phyloP scores from a whole-genome alignment of 1,140 invertebrate species.

The Probaryconus sp. region DNA sequence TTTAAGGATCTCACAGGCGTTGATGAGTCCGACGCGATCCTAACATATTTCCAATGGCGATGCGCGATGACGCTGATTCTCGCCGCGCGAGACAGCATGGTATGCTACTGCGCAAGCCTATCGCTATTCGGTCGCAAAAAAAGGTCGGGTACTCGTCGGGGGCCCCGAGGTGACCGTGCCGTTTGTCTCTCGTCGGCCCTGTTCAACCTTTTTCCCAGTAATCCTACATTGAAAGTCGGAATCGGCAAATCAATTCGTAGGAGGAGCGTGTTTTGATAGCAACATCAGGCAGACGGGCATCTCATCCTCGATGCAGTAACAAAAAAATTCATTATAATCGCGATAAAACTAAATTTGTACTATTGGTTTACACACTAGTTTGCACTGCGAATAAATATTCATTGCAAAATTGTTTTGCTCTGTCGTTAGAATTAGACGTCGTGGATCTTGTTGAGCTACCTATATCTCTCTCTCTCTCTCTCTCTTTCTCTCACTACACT shows the following conservation, averaged over 20 bases:
- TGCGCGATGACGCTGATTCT: conserved; percentile 62
- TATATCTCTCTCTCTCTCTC: too few species aligned
- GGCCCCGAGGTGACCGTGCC: conserved; percentile 18
- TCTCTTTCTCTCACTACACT: too few species aligned
- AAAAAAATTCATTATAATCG: conserved; percentile 4
- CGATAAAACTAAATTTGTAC: conserved; percentile 1
- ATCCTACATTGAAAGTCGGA: conserved; percentile 65
- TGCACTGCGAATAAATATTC: conserved; percentile 44
- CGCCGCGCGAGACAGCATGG: conserved; percentile 67
- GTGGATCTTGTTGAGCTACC: conserved; percentile 24
- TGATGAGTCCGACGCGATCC: conserved; percentile 73
- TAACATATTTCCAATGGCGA: conserved; percentile 70
- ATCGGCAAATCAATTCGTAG: conserved; percentile 49
- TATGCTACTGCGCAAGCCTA: conserved; percentile 66
- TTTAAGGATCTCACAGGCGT: conserved; percentile 66
- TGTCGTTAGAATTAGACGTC: neutral
- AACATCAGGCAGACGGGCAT: too few species aligned
- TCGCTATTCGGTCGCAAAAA: conserved; percentile 66
- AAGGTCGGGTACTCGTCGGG: conserved; percentile 32
- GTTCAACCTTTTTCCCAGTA: conserved; percentile 55
- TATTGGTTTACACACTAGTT: conserved; percentile 27
- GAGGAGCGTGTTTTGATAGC: conserved; percentile 20
- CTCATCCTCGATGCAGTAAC: too few species aligned
- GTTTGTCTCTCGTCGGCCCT: conserved; percentile 16
- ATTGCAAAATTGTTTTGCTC: conserved; percentile 1